phyloP scores from a whole-genome alignment of 1,140 invertebrate species.

The Zelostemma sp. region DNA sequence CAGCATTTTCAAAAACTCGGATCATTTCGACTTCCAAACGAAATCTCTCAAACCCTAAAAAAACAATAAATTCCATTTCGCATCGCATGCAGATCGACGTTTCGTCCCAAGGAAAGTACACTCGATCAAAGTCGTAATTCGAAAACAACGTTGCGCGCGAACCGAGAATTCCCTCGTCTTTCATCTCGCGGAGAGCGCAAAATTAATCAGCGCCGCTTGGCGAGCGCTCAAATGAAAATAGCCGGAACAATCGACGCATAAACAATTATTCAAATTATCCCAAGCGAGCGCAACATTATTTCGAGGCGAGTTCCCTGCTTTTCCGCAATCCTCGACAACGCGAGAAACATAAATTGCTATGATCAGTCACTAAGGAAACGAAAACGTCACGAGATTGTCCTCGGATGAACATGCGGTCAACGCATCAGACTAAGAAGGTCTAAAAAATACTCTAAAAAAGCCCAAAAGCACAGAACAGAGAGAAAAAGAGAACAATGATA shows the following conservation, averaged over 20 bases:
- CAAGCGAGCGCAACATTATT: background rate
- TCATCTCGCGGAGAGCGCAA: background rate
- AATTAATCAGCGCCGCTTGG: too few species aligned
- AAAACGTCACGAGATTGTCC: too few species aligned
- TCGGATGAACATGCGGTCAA: background rate
- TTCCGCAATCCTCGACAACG: background rate
- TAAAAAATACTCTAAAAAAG: slow-evolving; percentile 9
- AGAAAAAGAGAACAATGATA: slow-evolving; percentile 27
- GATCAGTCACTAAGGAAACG: slow-evolving; percentile 14
- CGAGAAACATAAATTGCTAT: background rate
- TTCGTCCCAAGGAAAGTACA: background rate
- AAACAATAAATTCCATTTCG: background rate
- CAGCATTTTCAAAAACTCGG: background rate
- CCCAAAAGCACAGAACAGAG: slow-evolving; percentile 37
- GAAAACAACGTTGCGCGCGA: background rate
- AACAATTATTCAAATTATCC: background rate
- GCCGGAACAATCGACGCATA: too few species aligned
- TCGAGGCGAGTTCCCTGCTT: background rate
- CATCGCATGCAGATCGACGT: slow-evolving; percentile 1
- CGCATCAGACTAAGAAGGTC: background rate
- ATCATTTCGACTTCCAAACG: background rate
- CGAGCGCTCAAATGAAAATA: too few species aligned
- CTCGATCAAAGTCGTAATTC: background rate
- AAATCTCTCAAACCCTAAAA: background rate
- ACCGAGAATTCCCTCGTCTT: background rate